Base-by-base conservation (phyloP, 1,140 invertebrate genomes). In the Acyrthosiphon pisum region DNA sequence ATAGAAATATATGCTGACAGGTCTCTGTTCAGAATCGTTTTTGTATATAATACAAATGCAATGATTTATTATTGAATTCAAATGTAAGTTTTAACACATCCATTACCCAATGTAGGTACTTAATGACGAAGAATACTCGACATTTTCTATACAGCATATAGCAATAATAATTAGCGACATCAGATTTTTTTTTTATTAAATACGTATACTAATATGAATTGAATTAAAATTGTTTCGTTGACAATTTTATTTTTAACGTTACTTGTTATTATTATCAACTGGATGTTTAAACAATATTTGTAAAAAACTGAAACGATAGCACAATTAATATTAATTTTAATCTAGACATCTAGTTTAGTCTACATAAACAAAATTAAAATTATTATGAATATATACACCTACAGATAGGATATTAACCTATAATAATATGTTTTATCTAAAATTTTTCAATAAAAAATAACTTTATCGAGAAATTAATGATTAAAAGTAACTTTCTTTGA, bases 351-450 rank as follows among this genome's bases (percentile, higher is more conserved):
- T 26, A 20, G 20, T 88, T 88, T 35, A 88, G n/a, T 53, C 35
- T 88, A 48, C n/a, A 89, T 37, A 89, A 50, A 37, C 35, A 46
- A 53, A 50, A 89, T 89, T 37, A 35, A 89, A 88, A 88, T 53
- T 88, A 53, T 35, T 68, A 53, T 37, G 48, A 89, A 86, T 46
- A 37, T 26, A 86, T 53, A 41, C 37, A 37, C 8, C 1, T n/a
- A 50, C 7, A 50, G 7, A 48, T 6, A 87, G 4, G 22, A 89
- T 89, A 53, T n/a, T 89, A 53, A 89, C 87, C n/a, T 89, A n/a
- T 18, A n/a, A 68, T 68, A 88, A 37, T 53, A 37, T 53, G 23
- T 50, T 35, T 37, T 53, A 89, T 89, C 46, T 50, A 22, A 89
- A 53, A 89, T 37, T 89, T 89, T 26, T 37, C 11, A 26, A 53